Evolutionary conservation across 2,888 invertebrate species (phyloP).

Genomic region (Iselma pallidipennis): DNA sequence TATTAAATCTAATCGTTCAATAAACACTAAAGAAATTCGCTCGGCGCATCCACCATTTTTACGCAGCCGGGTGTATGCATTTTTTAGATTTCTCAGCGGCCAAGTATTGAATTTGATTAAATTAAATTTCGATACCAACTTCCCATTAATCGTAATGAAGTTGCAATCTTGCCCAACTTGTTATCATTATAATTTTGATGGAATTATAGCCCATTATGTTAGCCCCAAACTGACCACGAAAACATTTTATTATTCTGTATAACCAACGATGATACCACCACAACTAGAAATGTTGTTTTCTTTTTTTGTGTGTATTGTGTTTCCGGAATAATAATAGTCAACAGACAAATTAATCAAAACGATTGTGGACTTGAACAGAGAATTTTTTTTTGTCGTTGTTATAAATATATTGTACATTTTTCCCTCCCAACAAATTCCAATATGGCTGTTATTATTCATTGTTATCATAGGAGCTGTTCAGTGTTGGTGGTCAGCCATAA

Average conservation of each 20-base stretch:
- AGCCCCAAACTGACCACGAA: no score
- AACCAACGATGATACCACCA: no score
- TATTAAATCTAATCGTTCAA: no score
- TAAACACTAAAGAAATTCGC: no score
- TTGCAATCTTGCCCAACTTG: neutral
- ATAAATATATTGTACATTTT: conserved; percentile 4
- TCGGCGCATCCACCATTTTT: no score
- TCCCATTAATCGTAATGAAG: neutral
- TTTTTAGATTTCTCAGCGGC: neutral
- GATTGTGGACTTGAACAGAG: neutral
- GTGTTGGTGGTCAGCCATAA: conserved; percentile 12
- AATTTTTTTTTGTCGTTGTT: neutral
- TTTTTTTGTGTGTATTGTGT: no score
- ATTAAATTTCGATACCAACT: neutral
- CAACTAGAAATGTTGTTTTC: neutral
- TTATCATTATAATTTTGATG: neutral
- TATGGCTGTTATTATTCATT: conserved; percentile 20
- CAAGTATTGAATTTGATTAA: neutral
- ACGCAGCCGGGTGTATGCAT: no score
- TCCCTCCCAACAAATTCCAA: conserved; percentile 10
- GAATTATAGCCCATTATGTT: no score
- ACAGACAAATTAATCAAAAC: neutral
- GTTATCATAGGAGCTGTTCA: conserved; percentile 14
- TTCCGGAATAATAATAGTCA: neutral
- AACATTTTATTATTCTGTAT: no score